A percentile compares a stretch with the other conserved stretches of the same genome.
These are phyloP conservation scores for Drosophila saltans DNA, from an alignment of 1,140 invertebrate genomes.

Conservation along the genomic window DNA sequence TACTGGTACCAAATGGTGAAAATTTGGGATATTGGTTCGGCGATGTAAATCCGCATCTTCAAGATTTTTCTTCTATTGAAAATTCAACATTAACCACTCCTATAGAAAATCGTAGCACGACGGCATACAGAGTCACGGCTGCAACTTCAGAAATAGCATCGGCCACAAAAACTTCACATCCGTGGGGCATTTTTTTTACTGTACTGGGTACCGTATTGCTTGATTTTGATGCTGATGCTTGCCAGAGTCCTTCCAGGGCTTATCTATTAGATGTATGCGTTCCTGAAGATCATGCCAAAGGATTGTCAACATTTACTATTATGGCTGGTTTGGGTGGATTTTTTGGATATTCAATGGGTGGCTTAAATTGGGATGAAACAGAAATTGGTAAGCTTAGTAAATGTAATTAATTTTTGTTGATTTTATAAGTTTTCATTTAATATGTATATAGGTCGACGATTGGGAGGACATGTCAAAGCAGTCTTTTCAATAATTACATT, in stretches of 20 bases:
- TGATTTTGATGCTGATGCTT: constrained; percentile 98
- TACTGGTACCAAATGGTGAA: constrained; percentile 96
- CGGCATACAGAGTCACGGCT: constrained; percentile 82
- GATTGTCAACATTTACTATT: constrained; percentile 96
- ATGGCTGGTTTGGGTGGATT: constrained; percentile 98
- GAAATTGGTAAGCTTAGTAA: constrained; percentile 86
- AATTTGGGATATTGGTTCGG: constrained; percentile 91
- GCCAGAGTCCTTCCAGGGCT: constrained; percentile 95
- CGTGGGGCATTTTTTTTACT: constrained; percentile 96
- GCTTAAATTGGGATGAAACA: constrained; percentile 96
- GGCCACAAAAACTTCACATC: constrained; percentile 85
- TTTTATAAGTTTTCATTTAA: not conserved
- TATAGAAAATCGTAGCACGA: constrained; percentile 75
- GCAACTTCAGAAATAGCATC: constrained; percentile 51
- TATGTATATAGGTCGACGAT: constrained; percentile 81
- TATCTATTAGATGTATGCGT: constrained; percentile 96
- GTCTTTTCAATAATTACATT: constrained; percentile 95
- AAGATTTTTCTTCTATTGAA: constrained; percentile 32
- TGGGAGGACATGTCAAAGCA: constrained; percentile 94
- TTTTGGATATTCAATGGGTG: constrained; percentile 96
- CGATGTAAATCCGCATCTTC: constrained; percentile 85
- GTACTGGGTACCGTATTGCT: constrained; percentile 96
- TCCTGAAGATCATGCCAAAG: constrained; percentile 96
- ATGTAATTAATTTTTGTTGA: not conserved
- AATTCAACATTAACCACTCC: constrained; percentile 62